A percentile compares a stretch with the other conserved stretches of the same genome.
Evolutionary conservation across 1,140 invertebrate genomes (phyloP).

Genomic region (Olivierus martensii): DNA sequence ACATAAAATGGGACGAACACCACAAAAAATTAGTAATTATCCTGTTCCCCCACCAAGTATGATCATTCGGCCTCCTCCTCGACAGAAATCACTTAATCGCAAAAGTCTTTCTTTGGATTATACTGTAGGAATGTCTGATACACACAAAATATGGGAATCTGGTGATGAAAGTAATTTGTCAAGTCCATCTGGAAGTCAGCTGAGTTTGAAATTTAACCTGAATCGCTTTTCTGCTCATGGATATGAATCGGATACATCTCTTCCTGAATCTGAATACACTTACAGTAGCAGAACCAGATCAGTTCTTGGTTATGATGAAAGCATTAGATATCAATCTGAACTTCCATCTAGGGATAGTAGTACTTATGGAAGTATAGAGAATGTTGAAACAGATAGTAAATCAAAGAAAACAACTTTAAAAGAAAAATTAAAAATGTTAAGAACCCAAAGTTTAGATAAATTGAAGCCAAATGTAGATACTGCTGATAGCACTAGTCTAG

Average conservation of each 20-base stretch:
- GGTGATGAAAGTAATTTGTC: conserved; percentile 16
- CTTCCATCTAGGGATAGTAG: conserved; percentile 10
- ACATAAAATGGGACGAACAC: background rate
- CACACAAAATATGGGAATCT: conserved; percentile 19
- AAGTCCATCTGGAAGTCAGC: conserved; percentile 15
- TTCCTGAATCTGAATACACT: conserved; percentile 13
- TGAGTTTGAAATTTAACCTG: conserved; percentile 8
- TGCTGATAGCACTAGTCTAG: background rate
- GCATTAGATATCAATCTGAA: conserved; percentile 2
- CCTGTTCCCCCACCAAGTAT: conserved; percentile 24
- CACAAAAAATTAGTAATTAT: conserved; percentile 13
- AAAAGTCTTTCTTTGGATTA: conserved; percentile 63
- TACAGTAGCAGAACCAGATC: conserved; percentile 2
- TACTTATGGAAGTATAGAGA: conserved; percentile 3
- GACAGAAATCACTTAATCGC: conserved; percentile 42
- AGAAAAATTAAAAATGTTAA: conserved; percentile 16
- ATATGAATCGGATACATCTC: conserved; percentile 20
- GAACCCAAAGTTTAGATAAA: background rate
- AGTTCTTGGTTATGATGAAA: conserved; percentile 1
- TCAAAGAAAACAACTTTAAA: conserved; percentile 14
- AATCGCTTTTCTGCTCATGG: conserved; percentile 2
- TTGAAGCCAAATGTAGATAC: conserved; percentile 4
- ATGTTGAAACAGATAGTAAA: conserved; percentile 2
- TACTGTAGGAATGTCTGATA: conserved; percentile 29
- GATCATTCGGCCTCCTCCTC: conserved; percentile 29